phyloP scores from a whole-genome alignment of 2,113 vertebrate genomes.

The Rhinichthys klamathensis region DNA sequence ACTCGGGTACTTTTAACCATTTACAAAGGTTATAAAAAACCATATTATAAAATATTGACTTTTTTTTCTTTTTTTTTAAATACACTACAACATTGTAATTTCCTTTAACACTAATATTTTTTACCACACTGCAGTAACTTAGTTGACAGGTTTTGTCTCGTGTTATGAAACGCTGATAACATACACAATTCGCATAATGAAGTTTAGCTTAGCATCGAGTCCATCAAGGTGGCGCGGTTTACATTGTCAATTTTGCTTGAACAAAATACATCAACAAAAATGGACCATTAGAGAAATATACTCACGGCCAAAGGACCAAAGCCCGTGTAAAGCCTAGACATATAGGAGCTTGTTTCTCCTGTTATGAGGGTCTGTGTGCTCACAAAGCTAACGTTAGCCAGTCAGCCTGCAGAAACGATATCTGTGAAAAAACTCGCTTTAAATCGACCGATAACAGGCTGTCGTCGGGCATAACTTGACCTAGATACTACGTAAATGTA shows the following conservation, averaged over 20 bases:
- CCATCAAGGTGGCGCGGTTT: neutral
- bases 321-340: slow-evolving; percentile 41
- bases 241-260: neutral
- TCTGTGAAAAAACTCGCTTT: slow-evolving; percentile 31
- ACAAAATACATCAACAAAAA: neutral
- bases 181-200: neutral
- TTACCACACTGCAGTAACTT: neutral
- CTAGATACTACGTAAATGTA: neutral
- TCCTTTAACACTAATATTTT: neutral
- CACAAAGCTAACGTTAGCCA: slow-evolving; percentile 39
- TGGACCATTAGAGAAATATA: slow-evolving; percentile 28
- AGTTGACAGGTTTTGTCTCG: neutral
- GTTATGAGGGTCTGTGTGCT: neutral
- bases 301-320: slow-evolving; percentile 69
- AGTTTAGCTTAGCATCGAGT: slow-evolving; percentile 18
- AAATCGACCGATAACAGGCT: neutral
- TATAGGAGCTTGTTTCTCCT: slow-evolving; percentile 33
- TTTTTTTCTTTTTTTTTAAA: neutral
- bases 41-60: neutral
- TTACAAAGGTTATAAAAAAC: neutral
- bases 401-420: slow-evolving; percentile 7
- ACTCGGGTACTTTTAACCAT: neutral
- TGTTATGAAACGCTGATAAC: neutral
- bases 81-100: neutral
- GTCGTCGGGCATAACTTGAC: neutral